Evolutionary conservation across 2,888 invertebrate genomes (phyloP).

Genomic region (Glaucopsyche alexis): DNA sequence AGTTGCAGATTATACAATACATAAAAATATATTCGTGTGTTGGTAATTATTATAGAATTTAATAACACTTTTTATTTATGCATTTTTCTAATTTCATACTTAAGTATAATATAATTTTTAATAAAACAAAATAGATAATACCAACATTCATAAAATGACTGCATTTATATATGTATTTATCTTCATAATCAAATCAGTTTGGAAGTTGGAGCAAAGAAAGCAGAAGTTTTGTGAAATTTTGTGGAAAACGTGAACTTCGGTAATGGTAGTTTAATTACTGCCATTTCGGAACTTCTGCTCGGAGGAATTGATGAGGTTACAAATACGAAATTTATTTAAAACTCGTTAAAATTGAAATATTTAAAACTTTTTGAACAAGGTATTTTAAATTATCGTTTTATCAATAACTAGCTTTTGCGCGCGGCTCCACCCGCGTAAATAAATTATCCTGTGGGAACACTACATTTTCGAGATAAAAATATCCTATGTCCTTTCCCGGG

Average conservation of each 20-base stretch:
- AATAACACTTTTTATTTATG: too few species aligned
- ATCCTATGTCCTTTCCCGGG: too few species aligned
- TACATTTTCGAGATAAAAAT: too few species aligned
- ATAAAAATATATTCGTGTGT: too few species aligned
- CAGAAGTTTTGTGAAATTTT: slow-evolving; percentile 24
- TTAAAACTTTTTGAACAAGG: slow-evolving; percentile 56
- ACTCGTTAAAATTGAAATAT: slow-evolving; percentile 49
- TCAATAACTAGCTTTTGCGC: too few species aligned
- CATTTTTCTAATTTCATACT: too few species aligned
- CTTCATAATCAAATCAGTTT: slow-evolving; percentile 16
- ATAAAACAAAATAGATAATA: neutral
- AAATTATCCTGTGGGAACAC: too few species aligned
- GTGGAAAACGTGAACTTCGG: slow-evolving; percentile 14
- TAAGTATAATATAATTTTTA: too few species aligned
- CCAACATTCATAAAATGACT: slow-evolving; percentile 2
- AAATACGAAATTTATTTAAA: slow-evolving; percentile 17
- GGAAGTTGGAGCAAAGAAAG: slow-evolving; percentile 18
- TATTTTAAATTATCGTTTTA: neutral
- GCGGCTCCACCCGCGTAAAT: too few species aligned
- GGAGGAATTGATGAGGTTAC: slow-evolving; percentile 20
- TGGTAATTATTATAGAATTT: too few species aligned
- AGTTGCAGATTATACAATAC: too few species aligned
- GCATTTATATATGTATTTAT: slow-evolving; percentile 13
- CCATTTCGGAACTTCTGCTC: slow-evolving; percentile 12
- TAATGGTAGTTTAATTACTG: slow-evolving; percentile 27